These are phyloP conservation scores for Phorcus lineatus DNA, from an alignment of 2,888 invertebrate species.

Conservation along the genomic window DNA sequence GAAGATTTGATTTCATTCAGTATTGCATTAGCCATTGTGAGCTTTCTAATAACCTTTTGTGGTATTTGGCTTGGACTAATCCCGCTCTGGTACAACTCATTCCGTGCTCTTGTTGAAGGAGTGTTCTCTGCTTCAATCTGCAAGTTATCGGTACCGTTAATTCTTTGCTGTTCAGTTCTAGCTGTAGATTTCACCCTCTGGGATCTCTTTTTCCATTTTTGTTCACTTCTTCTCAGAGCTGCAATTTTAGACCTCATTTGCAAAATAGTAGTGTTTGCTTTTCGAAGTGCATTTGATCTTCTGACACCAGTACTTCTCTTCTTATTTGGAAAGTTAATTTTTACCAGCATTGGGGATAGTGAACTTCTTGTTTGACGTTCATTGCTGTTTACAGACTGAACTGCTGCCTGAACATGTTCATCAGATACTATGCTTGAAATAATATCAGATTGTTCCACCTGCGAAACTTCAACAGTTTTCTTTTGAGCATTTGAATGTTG, in stretches of 20 bases:
- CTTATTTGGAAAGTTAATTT: background rate
- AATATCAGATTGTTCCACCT: background rate
- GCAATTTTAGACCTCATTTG: background rate
- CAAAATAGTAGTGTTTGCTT: background rate
- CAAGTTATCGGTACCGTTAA: too few species aligned
- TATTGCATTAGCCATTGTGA: background rate
- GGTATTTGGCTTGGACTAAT: slow-evolving; percentile 4
- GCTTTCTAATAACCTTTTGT: background rate
- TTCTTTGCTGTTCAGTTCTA: too few species aligned
- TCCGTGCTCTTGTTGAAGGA: background rate
- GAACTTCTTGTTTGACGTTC: background rate
- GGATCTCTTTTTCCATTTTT: background rate
- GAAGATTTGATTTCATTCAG: slow-evolving; percentile 2
- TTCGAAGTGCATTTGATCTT: background rate
- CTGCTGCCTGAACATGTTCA: background rate
- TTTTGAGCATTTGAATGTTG: background rate
- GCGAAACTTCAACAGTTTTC: background rate
- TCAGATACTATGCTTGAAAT: background rate
- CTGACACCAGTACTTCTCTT: background rate
- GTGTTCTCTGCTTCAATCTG: background rate
- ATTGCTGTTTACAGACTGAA: background rate
- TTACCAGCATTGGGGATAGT: background rate
- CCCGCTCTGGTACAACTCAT: background rate
- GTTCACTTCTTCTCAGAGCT: background rate
- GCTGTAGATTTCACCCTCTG: background rate